Conservation (phyloP, 2,888 invertebrate species). For the Chaitophorus viminalis region DNA sequence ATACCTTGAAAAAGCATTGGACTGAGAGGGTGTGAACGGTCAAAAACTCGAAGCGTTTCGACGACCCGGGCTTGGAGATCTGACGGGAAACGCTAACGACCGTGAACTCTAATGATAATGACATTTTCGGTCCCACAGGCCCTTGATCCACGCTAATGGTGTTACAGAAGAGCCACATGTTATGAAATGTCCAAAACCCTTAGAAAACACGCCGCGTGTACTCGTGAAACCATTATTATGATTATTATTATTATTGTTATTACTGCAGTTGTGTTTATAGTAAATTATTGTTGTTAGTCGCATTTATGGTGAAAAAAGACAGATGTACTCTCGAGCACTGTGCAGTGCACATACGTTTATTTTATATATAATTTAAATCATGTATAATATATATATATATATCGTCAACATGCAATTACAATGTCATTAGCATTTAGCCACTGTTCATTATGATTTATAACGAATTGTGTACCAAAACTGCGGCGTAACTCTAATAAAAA, state of each 20-base stretch:
- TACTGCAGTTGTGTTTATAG: constrained; percentile 43
- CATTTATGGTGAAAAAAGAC: constrained; percentile 13
- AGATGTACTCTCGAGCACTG: not conserved
- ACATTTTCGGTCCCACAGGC: constrained; percentile 49
- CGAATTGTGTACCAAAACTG: not conserved
- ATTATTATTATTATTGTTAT: constrained; percentile 34
- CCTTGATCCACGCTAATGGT: constrained; percentile 53
- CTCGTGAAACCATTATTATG: constrained; percentile 34
- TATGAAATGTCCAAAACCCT: constrained; percentile 59
- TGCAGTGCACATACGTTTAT: not conserved
- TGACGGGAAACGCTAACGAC: constrained; percentile 52
- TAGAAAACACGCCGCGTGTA: constrained; percentile 17
- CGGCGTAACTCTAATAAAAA: constrained; percentile 1
- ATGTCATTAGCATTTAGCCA: constrained; percentile 55
- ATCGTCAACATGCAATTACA: constrained; percentile 37
- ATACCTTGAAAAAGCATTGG: not conserved
- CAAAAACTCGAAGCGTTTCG: constrained; percentile 29
- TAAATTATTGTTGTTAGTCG: constrained; percentile 44
- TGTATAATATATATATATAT: not conserved
- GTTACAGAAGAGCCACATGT: constrained; percentile 42
- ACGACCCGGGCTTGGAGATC: constrained; percentile 33
- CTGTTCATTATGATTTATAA: constrained; percentile 33
- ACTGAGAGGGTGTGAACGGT: constrained; percentile 11
- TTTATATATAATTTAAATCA: too few species aligned
- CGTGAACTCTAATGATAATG: constrained; percentile 58